Evolutionary conservation across 2,888 invertebrate species (phyloP).

Genomic region (Nymphalis urticae): DNA sequence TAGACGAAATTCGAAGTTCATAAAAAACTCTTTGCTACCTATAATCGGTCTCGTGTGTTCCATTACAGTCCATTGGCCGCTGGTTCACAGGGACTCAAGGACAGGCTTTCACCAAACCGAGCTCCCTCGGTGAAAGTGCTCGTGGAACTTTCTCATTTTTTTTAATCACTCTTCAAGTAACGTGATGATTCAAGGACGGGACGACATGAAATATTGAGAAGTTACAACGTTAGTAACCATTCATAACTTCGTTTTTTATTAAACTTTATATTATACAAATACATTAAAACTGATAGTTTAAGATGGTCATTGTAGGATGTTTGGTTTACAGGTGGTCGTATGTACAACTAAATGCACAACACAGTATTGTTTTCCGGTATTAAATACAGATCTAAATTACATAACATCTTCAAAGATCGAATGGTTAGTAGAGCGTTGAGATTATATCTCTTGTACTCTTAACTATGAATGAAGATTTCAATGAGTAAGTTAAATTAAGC

Average conservation of each 20-base stretch:
- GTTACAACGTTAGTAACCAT: conserved; percentile 8
- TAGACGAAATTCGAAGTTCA: not conserved
- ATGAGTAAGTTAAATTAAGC: too few relatives aligned
- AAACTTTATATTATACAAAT: too few relatives aligned
- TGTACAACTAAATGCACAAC: too few relatives aligned
- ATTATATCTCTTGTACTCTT: too few relatives aligned
- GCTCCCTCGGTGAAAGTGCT: conserved; percentile 64
- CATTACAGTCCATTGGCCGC: conserved; percentile 45
- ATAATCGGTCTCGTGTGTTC: conserved; percentile 12
- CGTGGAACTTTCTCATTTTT: conserved; percentile 21
- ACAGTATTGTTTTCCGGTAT: too few relatives aligned
- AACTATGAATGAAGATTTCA: too few relatives aligned
- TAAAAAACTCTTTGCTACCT: conserved; percentile 11
- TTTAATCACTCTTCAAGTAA: conserved; percentile 30
- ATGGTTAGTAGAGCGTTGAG: too few relatives aligned
- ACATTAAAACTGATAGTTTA: too few relatives aligned
- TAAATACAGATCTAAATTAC: too few relatives aligned
- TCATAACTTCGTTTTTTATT: not conserved
- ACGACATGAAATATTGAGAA: conserved; percentile 21
- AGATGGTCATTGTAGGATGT: too few relatives aligned
- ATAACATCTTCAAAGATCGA: too few relatives aligned
- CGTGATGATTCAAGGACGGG: conserved; percentile 32
- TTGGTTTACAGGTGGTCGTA: too few relatives aligned
- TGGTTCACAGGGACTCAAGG: conserved; percentile 56
- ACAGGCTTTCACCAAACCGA: conserved; percentile 73